phyloP scores from a whole-genome alignment of 2,888 invertebrate species.

The Drosophila crucigera region DNA sequence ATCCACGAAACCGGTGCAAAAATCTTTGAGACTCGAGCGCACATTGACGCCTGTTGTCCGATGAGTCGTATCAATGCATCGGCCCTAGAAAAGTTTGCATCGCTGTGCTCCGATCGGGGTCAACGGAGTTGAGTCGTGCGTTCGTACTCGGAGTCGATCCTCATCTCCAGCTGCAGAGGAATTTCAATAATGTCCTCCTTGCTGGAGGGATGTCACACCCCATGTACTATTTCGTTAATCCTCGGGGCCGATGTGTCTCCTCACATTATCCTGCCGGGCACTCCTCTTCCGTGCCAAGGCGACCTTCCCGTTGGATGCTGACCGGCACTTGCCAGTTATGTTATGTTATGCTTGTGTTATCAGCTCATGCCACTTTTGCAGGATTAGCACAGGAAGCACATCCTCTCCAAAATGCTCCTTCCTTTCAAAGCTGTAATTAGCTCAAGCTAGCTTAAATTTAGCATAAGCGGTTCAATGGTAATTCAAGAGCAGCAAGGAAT shows the following conservation, averaged over 20 bases:
- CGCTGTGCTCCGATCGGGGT: too few species aligned
- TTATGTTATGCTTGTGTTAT: not conserved
- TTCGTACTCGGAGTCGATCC: not conserved
- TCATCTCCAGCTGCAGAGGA: not conserved
- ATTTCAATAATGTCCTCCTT: not conserved
- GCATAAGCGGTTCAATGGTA: not conserved
- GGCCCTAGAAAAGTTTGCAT: too few species aligned
- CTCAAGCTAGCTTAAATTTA: not conserved
- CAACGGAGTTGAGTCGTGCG: not conserved
- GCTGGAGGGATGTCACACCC: not conserved
- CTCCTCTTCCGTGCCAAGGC: too few species aligned
- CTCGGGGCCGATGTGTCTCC: not conserved
- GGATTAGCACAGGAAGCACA: too few species aligned
- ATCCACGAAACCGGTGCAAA: not conserved
- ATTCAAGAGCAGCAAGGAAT: not conserved
- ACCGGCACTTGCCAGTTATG: not conserved
- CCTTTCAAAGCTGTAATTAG: not conserved
- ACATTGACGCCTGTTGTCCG: too few species aligned
- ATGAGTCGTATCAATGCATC: too few species aligned
- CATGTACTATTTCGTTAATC: not conserved
- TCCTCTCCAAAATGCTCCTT: not conserved
- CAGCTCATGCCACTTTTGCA: too few species aligned
- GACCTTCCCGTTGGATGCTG: too few species aligned
- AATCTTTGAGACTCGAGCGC: too few species aligned
- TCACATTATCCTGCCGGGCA: not conserved